Evolutionary conservation across 92 coral and sea anemone genomes (phyloP), one percentile per base, ranked within the genome.

Genomic region (Blastomussa wellsi): DNA sequence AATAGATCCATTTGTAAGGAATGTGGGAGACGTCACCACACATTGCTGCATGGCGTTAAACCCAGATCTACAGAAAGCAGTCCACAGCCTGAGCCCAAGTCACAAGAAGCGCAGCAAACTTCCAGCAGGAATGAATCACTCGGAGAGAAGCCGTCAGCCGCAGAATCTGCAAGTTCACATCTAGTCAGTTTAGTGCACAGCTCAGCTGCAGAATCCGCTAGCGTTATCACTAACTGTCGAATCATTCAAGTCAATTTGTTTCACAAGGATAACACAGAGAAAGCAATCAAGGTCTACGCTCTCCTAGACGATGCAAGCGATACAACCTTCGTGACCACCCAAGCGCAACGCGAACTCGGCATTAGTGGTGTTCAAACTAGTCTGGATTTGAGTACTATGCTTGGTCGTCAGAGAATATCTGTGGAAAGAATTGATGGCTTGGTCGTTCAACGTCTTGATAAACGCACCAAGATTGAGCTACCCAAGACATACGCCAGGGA

Each of bases 11-110:
- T 64, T 72, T 90, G 96, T 42, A 51, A 36, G 17, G 90, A 93
- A 65, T 90, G 94, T 69, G 89, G 90, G 9, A 93, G 89, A 55
- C 68, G 41, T 60, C 94, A 90, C 77, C 96, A 84, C 77, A 93
- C 94, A 41, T 66, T 82, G 24, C 85, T 90, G 19, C 96, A 90
- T 77, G 86, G 92, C 19, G 89, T 74, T n/a, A 86, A 84, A 33
- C 88, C 89, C n/a, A n/a, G n/a, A n/a, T n/a, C n/a, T n/a, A n/a
- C n/a, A n/a, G n/a, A n/a, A n/a, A n/a, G n/a, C n/a, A n/a, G n/a
- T n/a, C n/a, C n/a, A n/a, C n/a, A n/a, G 78, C 7, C 65, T 12
- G 72, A 33, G 15, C 24, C 12, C 57, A 66, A 31, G 36, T n/a
- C 52, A 65, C 47, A 33, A 52, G 66, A 67, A 4, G 37, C 3